A percentile compares a stretch with the other conserved stretches of the same genome.
Conservation (phyloP, 2,113 vertebrate species). For the Hipposideros armiger region DNA sequence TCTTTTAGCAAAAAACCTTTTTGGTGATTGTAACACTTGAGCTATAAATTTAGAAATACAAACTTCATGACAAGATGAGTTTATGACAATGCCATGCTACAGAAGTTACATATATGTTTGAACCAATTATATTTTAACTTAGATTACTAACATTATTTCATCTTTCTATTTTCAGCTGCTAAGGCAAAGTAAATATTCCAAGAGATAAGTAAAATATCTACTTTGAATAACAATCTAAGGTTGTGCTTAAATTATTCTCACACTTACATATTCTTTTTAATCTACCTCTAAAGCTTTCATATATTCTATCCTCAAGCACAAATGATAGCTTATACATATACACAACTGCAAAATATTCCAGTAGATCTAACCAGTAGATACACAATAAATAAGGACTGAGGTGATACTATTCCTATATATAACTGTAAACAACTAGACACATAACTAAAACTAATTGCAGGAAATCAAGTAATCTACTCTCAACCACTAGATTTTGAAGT, state of each 20-base stretch:
- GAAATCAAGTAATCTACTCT: background rate
- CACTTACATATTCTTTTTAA: background rate
- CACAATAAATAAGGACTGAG: background rate
- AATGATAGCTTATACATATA: background rate
- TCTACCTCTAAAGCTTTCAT: background rate
- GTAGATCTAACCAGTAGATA: background rate
- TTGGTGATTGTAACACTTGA: background rate
- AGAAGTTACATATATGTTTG: background rate
- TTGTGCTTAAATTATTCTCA: background rate
- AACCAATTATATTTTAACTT: background rate
- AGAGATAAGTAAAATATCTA: background rate
- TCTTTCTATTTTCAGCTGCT: background rate
- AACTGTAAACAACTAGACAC: background rate
- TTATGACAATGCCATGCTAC: background rate
- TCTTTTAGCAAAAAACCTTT: background rate
- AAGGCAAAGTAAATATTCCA: background rate
- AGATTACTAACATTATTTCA: background rate
- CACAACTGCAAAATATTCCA: background rate
- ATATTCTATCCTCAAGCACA: background rate
- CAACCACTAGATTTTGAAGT: background rate
- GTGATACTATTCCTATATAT: background rate
- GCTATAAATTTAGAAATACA: slow-evolving; percentile 15
- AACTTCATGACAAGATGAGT: background rate
- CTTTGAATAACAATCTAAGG: background rate
- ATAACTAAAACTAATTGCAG: background rate